These are phyloP conservation scores for Erythrocercus mccallii DNA, from an alignment of 2,113 vertebrate genomes.

Conservation along the genomic window DNA sequence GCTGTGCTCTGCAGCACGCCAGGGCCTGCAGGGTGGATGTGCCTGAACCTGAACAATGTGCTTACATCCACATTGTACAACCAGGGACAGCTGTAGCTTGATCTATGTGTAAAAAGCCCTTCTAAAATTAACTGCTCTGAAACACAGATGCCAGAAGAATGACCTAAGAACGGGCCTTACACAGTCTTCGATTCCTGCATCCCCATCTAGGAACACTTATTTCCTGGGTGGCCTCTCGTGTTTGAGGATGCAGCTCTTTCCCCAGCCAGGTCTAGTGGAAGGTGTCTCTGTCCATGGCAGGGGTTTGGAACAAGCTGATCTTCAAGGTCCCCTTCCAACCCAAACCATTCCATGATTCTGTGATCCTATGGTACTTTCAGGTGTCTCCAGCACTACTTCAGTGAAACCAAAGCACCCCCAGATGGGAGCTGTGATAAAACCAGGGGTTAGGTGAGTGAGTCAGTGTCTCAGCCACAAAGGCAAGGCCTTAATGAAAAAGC, in stretches of 20 bases:
- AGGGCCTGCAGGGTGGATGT: not conserved
- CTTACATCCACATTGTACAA: not conserved
- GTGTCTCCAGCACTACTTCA: not conserved
- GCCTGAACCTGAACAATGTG: not conserved
- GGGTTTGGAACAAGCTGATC: not conserved
- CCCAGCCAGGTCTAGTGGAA: not conserved
- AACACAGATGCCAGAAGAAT: not conserved
- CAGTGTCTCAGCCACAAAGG: not conserved
- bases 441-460: not conserved
- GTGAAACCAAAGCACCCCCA: not conserved
- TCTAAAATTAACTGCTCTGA: not conserved
- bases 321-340: not conserved
- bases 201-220: not conserved
- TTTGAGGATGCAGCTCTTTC: not conserved
- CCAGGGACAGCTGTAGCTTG: not conserved
- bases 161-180: fast-evolving
- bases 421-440: not conserved
- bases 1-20: fast-evolving
- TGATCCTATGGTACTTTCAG: not conserved
- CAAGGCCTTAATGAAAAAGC: not conserved
- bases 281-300: not conserved
- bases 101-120: not conserved
- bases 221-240: not conserved
- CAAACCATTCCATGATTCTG: not conserved
- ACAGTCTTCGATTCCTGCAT: not conserved